Evolutionary conservation across 2,113 vertebrate species (phyloP).

Genomic region (Recurvirostra avosetta): DNA sequence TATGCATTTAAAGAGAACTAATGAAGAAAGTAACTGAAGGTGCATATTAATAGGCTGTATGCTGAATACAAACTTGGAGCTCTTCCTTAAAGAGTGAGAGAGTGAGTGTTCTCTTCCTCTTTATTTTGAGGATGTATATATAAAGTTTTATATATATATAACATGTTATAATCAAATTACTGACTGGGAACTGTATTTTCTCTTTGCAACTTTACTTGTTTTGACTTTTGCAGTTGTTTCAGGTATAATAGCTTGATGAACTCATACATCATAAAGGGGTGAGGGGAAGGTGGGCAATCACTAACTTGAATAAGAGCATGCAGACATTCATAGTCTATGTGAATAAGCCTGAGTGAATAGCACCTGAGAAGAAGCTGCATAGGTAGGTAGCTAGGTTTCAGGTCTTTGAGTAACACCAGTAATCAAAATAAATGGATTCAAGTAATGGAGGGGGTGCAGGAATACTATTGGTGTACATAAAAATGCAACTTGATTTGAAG

Average conservation of each 20-base stretch:
- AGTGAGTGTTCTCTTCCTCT: neutral
- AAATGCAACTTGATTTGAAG: neutral
- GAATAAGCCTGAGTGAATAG: neutral
- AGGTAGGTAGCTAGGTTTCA: neutral
- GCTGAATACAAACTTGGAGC: neutral
- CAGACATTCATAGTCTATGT: neutral
- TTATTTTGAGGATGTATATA: neutral
- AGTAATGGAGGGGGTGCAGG: neutral
- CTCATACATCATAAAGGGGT: rapidly evolving
- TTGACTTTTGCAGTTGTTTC: neutral
- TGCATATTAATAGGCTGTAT: neutral
- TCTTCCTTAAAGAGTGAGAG: neutral
- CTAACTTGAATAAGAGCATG: neutral
- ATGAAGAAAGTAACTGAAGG: neutral
- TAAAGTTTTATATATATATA: too few relatives aligned
- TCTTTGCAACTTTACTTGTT: neutral
- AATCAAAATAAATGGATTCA: neutral
- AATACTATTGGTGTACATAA: neutral
- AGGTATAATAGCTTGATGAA: neutral
- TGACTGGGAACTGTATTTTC: neutral
- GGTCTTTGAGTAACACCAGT: neutral
- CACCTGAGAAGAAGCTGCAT: neutral
- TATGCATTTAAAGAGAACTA: neutral
- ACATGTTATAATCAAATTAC: neutral
- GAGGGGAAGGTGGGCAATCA: neutral